Evolutionary conservation across 1,140 invertebrate species (phyloP), one percentile per base, ranked within the genome.

Genomic region (Aphelenchoides fujianensis): DNA sequence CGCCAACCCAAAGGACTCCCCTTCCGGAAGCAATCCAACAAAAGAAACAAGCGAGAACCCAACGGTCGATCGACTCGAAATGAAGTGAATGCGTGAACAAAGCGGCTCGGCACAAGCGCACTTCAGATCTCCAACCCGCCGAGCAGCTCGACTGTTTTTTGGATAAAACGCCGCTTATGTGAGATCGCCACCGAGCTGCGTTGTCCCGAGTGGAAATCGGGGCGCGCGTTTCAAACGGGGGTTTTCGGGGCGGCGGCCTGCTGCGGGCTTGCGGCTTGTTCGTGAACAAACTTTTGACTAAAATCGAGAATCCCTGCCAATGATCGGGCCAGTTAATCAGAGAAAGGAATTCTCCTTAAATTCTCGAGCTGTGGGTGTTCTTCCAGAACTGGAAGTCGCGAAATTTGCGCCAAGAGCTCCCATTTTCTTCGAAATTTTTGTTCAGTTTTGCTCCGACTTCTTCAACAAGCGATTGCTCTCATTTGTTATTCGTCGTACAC

Each of bases 361-460:
- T 48, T 48, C 23, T 48, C 41, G 41, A 48, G 41, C 41, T 48
- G n/a, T n/a, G n/a, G 41, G 41, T 23, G 41, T 70, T 19, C 69
- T 23, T 7, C 12, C 30, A 16, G 48, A 53, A 67, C n/a, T 30
- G 23, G 23, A 48, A 48, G 41, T 48, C 23, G n/a, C n/a, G n/a
- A n/a, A n/a, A n/a, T n/a, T n/a, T n/a, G n/a, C n/a, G n/a, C 23
- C 12, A 48, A 48, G 41, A 12, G 41, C 23, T 48, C 23, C 41
- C 23, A 23, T 48, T 23, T 48, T 48, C 12, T 48, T 48, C 23
- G 41, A 48, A 12, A 23, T 48, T 48, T 48, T 12, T 48, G 12
- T 23, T 48, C 12, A 48, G 23, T 48, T 48, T n/a, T n/a, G n/a
- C n/a, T n/a, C n/a, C n/a, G n/a, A n/a, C n/a, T n/a, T n/a, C n/a